A percentile compares a stretch with the other conserved stretches of the same genome.
Evolutionary conservation across 1,140 invertebrate genomes (phyloP).

Genomic region (Camponotus vicinus): DNA sequence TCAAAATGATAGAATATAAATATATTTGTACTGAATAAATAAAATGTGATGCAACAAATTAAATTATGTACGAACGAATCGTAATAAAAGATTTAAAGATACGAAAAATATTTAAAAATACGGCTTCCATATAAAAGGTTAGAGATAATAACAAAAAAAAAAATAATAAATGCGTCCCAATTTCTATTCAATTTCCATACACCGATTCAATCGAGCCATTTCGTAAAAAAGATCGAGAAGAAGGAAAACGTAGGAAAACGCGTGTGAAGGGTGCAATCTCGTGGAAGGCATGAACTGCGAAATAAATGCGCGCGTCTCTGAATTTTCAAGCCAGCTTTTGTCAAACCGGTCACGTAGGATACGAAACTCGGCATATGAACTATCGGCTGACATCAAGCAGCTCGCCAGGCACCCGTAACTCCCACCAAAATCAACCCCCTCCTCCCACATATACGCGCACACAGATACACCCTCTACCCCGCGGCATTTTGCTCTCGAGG

Average conservation of each 20-base stretch:
- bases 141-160: slow-evolving; percentile 18
- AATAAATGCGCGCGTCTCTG: slow-evolving; percentile 78
- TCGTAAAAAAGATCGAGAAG: slow-evolving; percentile 19
- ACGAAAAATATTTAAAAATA: background rate
- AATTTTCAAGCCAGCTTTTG: slow-evolving; percentile 76
- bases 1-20: background rate
- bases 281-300: slow-evolving; percentile 63
- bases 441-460: background rate
- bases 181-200: slow-evolving; percentile 47
- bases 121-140: background rate
- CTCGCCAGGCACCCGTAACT: slow-evolving; percentile 64
- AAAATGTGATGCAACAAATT: background rate
- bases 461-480: slow-evolving; percentile 2
- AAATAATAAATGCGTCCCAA: slow-evolving; percentile 1
- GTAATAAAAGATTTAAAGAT: background rate
- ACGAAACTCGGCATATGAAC: slow-evolving; percentile 78
- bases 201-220: slow-evolving; percentile 29
- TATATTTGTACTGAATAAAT: slow-evolving; percentile 23
- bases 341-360: slow-evolving; percentile 75
- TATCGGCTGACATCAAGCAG: slow-evolving; percentile 77
- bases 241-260: background rate
- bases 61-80: background rate
- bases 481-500: slow-evolving; percentile 68
- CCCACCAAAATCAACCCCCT: slow-evolving; percentile 39
- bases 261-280: slow-evolving; percentile 71